A percentile compares a stretch with the other conserved stretches of the same genome.
Evolutionary conservation across 1,140 invertebrate genomes (phyloP).

Genomic region (Saccostrea echinata): DNA sequence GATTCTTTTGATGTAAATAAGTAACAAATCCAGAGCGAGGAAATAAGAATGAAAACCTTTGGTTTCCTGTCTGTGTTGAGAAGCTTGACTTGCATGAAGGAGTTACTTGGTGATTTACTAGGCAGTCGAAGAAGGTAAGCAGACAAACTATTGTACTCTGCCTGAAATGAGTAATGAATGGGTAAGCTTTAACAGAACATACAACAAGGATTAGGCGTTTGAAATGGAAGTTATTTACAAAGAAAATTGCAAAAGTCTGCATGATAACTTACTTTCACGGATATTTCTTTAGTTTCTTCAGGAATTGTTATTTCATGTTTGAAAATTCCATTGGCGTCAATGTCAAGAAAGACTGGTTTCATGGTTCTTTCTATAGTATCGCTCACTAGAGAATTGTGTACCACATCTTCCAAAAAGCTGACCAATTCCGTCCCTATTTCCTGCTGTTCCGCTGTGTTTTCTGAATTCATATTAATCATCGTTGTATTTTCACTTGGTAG

Average conservation of each 20-base stretch:
- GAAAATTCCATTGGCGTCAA: conserved; percentile 61
- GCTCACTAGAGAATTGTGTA: not conserved
- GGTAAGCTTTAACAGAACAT: no score
- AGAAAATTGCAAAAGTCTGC: not conserved
- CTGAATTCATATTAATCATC: no score
- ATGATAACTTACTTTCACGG: conserved; percentile 51
- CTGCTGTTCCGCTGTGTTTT: not conserved
- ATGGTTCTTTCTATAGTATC: not conserved
- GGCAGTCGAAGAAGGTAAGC: conserved; percentile 43
- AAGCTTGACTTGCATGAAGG: conserved; percentile 66
- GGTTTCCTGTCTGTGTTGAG: conserved; percentile 47
- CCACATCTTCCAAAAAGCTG: not conserved
- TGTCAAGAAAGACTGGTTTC: conserved; percentile 43
- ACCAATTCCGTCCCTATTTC: not conserved
- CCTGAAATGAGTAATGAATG: conserved; percentile 41
- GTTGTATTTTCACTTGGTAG: no score
- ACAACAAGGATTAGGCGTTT: not conserved
- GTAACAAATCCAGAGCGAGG: no score
- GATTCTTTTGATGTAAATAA: no score
- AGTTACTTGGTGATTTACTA: conserved; percentile 67
- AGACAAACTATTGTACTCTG: conserved; percentile 46
- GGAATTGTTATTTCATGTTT: conserved; percentile 59
- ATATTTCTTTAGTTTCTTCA: conserved; percentile 44
- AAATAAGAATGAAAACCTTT: conserved; percentile 38
- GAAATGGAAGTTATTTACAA: not conserved